Evolutionary conservation across 2,113 vertebrate genomes (phyloP).

Genomic region (Festucalex cinctus): DNA sequence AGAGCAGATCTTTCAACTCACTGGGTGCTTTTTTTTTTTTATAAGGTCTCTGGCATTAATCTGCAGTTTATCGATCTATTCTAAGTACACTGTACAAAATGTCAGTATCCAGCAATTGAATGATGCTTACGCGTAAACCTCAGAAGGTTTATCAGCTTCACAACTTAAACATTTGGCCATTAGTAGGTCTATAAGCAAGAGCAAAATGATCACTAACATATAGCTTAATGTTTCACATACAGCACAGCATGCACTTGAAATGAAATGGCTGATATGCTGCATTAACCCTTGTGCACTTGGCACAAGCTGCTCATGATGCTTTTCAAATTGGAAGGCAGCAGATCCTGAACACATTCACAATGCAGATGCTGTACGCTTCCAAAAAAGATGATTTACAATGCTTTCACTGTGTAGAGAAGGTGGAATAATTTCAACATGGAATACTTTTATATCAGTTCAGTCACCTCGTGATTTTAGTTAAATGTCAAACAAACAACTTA

Average conservation of each 20-base stretch:
- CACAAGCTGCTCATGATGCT: background rate
- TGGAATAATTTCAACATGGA: background rate
- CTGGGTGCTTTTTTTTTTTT: too few species aligned
- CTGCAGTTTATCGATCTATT: background rate
- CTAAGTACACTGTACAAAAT: background rate
- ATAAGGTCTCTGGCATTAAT: background rate
- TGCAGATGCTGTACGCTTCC: background rate
- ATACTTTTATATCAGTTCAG: background rate
- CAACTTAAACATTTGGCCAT: slow-evolving; percentile 2
- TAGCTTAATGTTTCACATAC: slow-evolving; percentile 17
- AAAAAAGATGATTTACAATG: background rate
- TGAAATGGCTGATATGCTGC: slow-evolving; percentile 31
- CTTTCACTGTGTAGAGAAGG: background rate
- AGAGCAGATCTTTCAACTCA: background rate
- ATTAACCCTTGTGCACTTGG: background rate
- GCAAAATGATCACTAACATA: slow-evolving; percentile 10
- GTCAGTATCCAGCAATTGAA: background rate
- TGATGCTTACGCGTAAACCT: slow-evolving; percentile 26
- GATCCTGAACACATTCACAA: background rate
- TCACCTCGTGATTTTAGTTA: background rate
- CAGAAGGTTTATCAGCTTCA: slow-evolving; percentile 16
- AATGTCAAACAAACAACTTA: background rate
- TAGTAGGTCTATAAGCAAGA: slow-evolving; percentile 13
- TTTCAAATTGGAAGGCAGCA: background rate
- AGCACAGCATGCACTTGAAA: slow-evolving; percentile 27